Percentiles rank a stretch among this genome's conserved stretches.
phyloP scores from a whole-genome alignment of 2,113 vertebrate genomes.

The Tretioscincus oriximinensis region DNA sequence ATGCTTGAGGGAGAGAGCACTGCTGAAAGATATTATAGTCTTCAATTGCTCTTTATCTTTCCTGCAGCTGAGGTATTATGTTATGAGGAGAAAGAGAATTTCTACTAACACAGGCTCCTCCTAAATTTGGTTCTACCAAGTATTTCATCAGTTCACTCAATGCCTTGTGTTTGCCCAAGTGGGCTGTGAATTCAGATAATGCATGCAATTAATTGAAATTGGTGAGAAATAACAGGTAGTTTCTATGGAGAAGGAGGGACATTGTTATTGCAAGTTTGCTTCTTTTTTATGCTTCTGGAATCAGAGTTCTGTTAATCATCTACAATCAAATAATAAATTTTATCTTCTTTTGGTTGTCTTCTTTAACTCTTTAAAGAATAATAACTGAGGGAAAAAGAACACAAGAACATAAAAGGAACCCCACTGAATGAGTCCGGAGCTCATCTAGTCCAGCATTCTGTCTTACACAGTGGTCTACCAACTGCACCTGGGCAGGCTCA shows the following conservation, averaged over 20 bases:
- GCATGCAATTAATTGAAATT: slow-evolving; percentile 66
- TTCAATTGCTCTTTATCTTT: slow-evolving; percentile 38
- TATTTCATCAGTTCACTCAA: slow-evolving; percentile 65
- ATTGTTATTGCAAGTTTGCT: slow-evolving; percentile 56
- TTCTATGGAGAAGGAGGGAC: slow-evolving; percentile 63
- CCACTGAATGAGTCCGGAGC: too few species aligned
- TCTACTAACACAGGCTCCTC: slow-evolving; percentile 48
- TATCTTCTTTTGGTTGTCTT: slow-evolving; percentile 1
- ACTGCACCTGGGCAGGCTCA: too few species aligned
- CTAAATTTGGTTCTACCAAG: slow-evolving; percentile 50
- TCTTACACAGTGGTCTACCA: too few species aligned
- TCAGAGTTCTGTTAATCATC: slow-evolving; percentile 51
- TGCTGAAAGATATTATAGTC: slow-evolving; percentile 35
- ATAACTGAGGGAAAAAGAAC: slow-evolving; percentile 47
- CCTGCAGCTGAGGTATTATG: slow-evolving; percentile 45
- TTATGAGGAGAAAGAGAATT: slow-evolving; percentile 55
- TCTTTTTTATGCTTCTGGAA: slow-evolving; percentile 63
- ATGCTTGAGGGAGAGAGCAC: background rate
- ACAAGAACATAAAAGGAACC: too few species aligned
- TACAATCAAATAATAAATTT: slow-evolving; percentile 29
- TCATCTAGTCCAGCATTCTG: too few species aligned
- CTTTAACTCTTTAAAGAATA: slow-evolving; percentile 43
- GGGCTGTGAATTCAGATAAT: slow-evolving; percentile 68
- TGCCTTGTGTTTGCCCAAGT: slow-evolving; percentile 60
- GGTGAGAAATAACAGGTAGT: slow-evolving; percentile 66